Percentiles rank a stretch among this genome's conserved stretches.
phyloP scores from a whole-genome alignment of 2,888 invertebrate species.

The Sympetrum striolatum region DNA sequence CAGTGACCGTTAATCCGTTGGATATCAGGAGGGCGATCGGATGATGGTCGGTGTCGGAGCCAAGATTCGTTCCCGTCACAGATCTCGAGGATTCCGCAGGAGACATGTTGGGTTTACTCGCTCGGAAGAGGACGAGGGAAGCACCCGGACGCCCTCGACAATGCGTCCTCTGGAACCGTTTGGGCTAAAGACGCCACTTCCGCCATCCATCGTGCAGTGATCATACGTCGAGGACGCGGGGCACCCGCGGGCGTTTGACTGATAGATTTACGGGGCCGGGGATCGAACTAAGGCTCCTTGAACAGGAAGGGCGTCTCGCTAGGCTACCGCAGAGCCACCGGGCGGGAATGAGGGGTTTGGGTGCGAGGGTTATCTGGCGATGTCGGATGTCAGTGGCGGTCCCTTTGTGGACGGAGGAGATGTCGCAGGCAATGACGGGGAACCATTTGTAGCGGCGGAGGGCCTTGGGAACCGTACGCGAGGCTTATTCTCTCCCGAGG shows the following conservation, averaged over 20 bases:
- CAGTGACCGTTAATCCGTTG: not conserved
- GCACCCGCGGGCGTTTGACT: not conserved
- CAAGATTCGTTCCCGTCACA: not conserved
- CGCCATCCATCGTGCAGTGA: not conserved
- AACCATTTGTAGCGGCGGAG: constrained; percentile 32
- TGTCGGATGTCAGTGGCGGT: constrained; percentile 20
- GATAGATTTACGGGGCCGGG: not conserved
- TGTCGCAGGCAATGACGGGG: constrained; percentile 33
- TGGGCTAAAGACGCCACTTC: not conserved
- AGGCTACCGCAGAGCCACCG: not conserved
- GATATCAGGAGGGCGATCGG: not conserved
- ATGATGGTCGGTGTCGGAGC: not conserved
- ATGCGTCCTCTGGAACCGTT: too few relatives aligned
- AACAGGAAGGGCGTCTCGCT: not conserved
- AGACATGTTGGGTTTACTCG: not conserved
- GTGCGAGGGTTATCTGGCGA: constrained; percentile 22
- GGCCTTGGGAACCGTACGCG: not conserved
- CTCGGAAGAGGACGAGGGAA: not conserved
- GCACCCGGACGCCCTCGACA: too few relatives aligned
- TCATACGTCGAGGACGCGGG: not conserved
- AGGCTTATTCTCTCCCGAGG: not conserved
- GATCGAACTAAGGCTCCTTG: not conserved
- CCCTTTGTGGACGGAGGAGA: constrained; percentile 13
- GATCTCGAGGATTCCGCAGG: not conserved
- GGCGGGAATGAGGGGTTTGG: not conserved